Base-by-base conservation (phyloP, 2,888 invertebrate species). In the Hypselothyrea guttata region DNA sequence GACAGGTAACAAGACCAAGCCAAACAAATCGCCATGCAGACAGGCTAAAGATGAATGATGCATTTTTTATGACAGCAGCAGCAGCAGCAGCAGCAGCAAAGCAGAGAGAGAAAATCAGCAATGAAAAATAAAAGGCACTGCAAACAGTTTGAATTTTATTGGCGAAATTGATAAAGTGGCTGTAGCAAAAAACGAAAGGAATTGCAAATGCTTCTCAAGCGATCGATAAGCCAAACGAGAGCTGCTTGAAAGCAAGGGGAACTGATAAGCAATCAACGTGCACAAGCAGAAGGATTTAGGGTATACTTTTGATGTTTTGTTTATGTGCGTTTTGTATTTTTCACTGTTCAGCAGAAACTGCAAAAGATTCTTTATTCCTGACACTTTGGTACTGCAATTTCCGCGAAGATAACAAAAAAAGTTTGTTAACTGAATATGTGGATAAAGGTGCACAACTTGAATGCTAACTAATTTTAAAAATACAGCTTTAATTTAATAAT, bases 161-260 rank as follows among this genome's bases (percentile, higher is more conserved):
- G 84, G 82, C 70, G 60, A 76, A 82, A 82, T 82, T 82, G 81
- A 82, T 82, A 84, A 82, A 82, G 82, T 82, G 71, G 74, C 72
- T 82, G 70, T 58, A 67, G 63, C 38, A 75, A 76, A n/a, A 76
- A 79, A 67, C 75, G 75, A 79, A 70, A 64, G 66, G 66, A 83
- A 71, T 77, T 66, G 69, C 64, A 71, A 77, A 74, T 74, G 65
- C 69, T 69, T 54, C 63, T 18, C 42, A 54, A 44, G 37, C 63
- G 69, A 69, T 79, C 52, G 68, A 71, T 68, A 37, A 40, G 41
- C 38, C 22, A 15, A 44, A 9, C 27, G 22, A 22, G 9, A 27
- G 15, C 37, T 15, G 34, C n/a, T 18, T 7, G 22, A 18, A 15
- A 4, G 9, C 0, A n/a, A 9, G 34, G 5, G 31, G 9, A 9